Evolutionary conservation across 2,113 vertebrate genomes (phyloP).

Genomic region (Ploceus nigricollis): DNA sequence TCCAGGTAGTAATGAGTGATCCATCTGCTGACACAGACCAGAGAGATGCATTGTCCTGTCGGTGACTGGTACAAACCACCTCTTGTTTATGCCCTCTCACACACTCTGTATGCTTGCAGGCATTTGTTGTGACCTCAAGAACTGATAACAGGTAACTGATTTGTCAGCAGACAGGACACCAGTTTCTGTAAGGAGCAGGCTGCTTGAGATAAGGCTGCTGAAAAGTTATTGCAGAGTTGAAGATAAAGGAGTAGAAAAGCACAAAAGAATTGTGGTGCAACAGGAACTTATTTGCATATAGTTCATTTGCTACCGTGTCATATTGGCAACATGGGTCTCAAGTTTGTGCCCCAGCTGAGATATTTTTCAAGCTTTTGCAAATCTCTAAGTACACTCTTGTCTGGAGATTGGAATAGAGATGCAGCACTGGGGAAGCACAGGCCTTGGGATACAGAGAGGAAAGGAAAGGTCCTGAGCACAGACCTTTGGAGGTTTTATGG

Average conservation of each 20-base stretch:
- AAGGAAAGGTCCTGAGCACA: neutral
- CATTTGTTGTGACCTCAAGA: neutral
- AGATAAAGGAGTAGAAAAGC: neutral
- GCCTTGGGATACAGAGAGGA: neutral
- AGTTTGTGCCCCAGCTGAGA: neutral
- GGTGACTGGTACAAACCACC: neutral
- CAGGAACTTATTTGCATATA: accelerated
- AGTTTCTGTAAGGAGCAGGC: neutral
- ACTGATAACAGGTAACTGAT: neutral
- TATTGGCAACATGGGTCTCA: neutral
- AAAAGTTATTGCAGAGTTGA: neutral
- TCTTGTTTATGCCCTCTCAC: neutral
- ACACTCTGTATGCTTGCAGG: neutral
- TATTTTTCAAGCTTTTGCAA: neutral
- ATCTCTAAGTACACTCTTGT: neutral
- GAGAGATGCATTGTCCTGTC: neutral
- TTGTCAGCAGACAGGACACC: neutral
- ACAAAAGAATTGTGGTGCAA: neutral
- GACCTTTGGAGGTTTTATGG: neutral
- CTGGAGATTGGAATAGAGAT: neutral
- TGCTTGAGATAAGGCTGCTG: neutral
- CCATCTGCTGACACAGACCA: neutral
- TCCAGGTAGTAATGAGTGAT: neutral
- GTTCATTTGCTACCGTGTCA: neutral
- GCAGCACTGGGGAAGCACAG: neutral